Evolutionary conservation across 2,888 invertebrate genomes (phyloP), one percentile per base, ranked within the genome.

Genomic region (Leucophenga maculata): DNA sequence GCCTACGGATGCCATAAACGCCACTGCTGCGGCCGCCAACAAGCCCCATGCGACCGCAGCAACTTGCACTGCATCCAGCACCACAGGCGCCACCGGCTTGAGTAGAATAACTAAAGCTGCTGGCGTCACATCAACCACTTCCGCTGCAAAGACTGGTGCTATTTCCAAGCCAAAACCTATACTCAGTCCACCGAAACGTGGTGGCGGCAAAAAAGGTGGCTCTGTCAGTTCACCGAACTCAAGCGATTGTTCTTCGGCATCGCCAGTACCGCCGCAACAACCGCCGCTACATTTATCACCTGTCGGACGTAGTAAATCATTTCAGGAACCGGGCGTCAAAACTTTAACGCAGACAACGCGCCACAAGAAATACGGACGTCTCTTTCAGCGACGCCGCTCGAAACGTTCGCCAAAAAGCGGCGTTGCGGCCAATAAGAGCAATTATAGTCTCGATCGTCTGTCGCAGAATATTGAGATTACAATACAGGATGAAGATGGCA

Each of bases 381-480:
- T 88, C 67, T 88, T 88, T 69, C 87, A 86, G 55, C 85, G 88
- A 1, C 81, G 88, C 1, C 86, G 86, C 44, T 86, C 87, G 14
- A 88, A 87, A 72, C 85, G 83, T 62, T 79, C 82, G 4, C 80
- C 83, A 22, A 80, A 79, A 50, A 74, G 74, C 4, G 75, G 71
- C 14, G 39, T 26, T 26, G 26, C 26, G 4, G 72, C 69, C 44
- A 78, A 76, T 57, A 82, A 80, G 57, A 88, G 86, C 77, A 86
- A 87, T 72, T 86, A 85, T 71, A 87, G 85, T 72, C 78, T 88
- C 73, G 87, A 88, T 75, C 80, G 86, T 18, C 77, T 86, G 48
- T 87, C 88, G 69, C 88, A 88, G 67, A 87, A 86, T 76, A 88
- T 88, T 69, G 88, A 88, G 75, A 89, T 88, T 31, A 87, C 85